Percentiles rank a stretch among this genome's conserved stretches.
Conservation (phyloP, 2,113 vertebrate genomes). For the Scytalopus superciliaris region DNA sequence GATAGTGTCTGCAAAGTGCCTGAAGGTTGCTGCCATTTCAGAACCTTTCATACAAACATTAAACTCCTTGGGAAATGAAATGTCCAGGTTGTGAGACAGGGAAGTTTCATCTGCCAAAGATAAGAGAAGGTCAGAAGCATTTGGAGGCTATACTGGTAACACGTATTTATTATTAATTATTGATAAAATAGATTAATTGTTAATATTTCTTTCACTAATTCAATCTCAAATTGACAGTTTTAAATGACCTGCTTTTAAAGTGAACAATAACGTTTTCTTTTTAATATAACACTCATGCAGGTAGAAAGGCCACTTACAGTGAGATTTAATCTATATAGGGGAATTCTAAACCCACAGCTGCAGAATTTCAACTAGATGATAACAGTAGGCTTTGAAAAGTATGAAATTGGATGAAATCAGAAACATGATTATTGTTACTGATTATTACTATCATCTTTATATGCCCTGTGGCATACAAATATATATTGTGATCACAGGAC, state of each 20-base stretch:
- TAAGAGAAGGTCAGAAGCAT: not conserved
- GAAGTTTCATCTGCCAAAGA: not conserved
- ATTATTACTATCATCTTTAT: slow-evolving; percentile 2
- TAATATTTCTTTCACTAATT: not conserved
- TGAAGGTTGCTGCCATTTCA: not conserved
- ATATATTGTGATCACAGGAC: not conserved
- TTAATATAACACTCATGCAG: not conserved
- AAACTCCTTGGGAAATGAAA: not conserved
- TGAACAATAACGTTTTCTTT: not conserved
- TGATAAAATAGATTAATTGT: not conserved
- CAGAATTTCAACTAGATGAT: slow-evolving; percentile 1
- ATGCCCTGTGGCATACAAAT: not conserved
- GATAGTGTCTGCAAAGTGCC: not conserved
- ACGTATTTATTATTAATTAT: not conserved
- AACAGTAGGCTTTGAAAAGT: not conserved
- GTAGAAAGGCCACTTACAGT: not conserved
- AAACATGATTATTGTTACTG: slow-evolving; percentile 17
- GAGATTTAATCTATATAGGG: not conserved
- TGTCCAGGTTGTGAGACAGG: not conserved
- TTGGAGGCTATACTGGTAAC: not conserved
- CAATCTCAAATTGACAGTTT: not conserved
- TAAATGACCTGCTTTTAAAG: not conserved
- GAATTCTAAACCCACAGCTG: not conserved
- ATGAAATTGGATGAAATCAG: slow-evolving; percentile 5
- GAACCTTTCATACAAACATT: not conserved